Base-by-base conservation (phyloP, 2,888 invertebrate species). In the Hermaeophaga mercurialis region DNA sequence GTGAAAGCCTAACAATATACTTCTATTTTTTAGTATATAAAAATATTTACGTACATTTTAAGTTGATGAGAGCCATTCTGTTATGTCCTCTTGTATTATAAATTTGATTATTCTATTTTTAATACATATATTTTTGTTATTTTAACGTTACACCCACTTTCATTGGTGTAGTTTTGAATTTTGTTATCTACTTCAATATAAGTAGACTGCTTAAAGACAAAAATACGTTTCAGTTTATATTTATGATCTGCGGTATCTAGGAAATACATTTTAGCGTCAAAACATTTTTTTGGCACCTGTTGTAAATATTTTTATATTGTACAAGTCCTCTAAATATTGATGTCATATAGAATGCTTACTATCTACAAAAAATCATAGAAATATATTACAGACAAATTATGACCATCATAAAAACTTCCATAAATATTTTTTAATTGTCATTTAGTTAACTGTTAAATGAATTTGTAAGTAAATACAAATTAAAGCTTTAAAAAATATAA, bases 41-140 rank as follows among this genome's bases (percentile, higher is more conserved):
- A 52, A 34, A 17, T 18, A 41, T 54, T 59, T 72, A 75, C 74
- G 45, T 73, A 76, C 74, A 74, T 73, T 73, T 74, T 54, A 72
- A 71, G 63, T 71, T 72, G 67, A 70, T 64, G 59, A 66, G 66
- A 46, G 68, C 59, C 69, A 66, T 70, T 54, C 49, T 59, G 34
- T 31, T 12, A 18, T 46, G 24, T 44, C 41, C 55, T 54, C 46
- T 48, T 43, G n/a, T n/a, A n/a, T n/a, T 59, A 53, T 43, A 11
- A 31, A 31, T 58, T 47, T 36, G 33, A 34, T 53, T 36, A 31
- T 36, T 65, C 62, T 63, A 62, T 64, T 64, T 65, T 67, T 64
- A 61, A 66, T 67, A 66, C 19, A 63, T 66, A n/a, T 62, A 59
- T 64, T 65, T 66, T 69, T 66, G 69, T 64, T 45, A 28, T 45